Conservation (phyloP, 2,113 vertebrate species). For the Prunella himalayana region DNA sequence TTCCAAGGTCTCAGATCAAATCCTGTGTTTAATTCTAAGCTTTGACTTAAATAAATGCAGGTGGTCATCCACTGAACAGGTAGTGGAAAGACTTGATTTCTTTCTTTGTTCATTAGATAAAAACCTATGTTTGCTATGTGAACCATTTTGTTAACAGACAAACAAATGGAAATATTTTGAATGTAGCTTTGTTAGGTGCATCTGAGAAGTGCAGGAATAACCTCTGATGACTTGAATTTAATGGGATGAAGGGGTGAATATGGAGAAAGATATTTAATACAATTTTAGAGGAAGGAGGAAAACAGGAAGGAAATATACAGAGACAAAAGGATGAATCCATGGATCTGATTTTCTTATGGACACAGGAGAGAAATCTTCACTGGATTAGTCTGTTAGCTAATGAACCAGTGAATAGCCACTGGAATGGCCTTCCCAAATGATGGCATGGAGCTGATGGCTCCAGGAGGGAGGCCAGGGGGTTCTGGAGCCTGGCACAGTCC, state of each 20-base stretch:
- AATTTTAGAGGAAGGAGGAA: background rate
- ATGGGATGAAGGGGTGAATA: background rate
- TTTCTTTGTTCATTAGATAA: conserved; percentile 4
- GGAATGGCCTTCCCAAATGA: background rate
- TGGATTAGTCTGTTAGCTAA: background rate
- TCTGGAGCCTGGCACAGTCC: background rate
- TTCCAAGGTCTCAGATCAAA: background rate
- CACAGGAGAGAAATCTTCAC: background rate
- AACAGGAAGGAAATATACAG: background rate
- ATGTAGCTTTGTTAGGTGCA: background rate
- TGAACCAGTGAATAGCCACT: background rate
- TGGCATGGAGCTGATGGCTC: background rate
- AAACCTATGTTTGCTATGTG: background rate
- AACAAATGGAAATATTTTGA: background rate
- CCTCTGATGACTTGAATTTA: background rate
- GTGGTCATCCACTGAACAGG: background rate
- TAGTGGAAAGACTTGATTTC: background rate
- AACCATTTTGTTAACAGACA: conserved; percentile 15
- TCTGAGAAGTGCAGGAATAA: background rate
- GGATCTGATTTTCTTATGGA: background rate
- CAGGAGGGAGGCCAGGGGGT: background rate
- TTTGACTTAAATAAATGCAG: background rate
- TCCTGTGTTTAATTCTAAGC: background rate
- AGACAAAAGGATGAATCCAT: background rate
- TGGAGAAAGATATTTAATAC: background rate